Evolutionary conservation across 1,140 invertebrate genomes (phyloP).

Genomic region (Arctopsyche grandis): DNA sequence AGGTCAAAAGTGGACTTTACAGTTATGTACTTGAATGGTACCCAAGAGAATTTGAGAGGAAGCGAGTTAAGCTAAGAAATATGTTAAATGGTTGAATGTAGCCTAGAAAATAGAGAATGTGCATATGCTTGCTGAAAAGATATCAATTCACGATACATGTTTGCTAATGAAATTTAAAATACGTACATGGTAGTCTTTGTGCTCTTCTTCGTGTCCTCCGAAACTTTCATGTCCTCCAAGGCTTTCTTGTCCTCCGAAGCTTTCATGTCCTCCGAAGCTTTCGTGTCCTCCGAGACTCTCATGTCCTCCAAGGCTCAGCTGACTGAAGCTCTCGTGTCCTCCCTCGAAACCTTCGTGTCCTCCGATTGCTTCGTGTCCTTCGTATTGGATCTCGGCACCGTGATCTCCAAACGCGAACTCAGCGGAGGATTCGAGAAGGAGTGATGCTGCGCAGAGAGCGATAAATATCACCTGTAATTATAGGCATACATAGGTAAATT

Average conservation of each 20-base stretch:
- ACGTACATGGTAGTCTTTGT: conserved; percentile 61
- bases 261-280: conserved; percentile 28
- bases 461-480: conserved; percentile 14
- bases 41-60: too few relatives aligned
- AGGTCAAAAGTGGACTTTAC: too few relatives aligned
- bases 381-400: conserved; percentile 58
- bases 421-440: background rate
- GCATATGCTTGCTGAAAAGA: too few relatives aligned
- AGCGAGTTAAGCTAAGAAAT: too few relatives aligned
- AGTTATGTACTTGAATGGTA: too few relatives aligned
- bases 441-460: background rate
- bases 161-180: background rate
- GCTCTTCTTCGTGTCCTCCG: conserved; percentile 58
- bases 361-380: conserved; percentile 50
- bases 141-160: too few relatives aligned
- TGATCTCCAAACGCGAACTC: conserved; percentile 44
- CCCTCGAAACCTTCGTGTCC: conserved; percentile 51
- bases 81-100: too few relatives aligned
- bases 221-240: conserved; percentile 14
- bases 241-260: conserved; percentile 46
- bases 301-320: conserved; percentile 2
- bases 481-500: background rate
- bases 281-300: conserved; percentile 21
- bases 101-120: too few relatives aligned
- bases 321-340: background rate